phyloP scores from a whole-genome alignment of 2,888 invertebrate genomes.

The Stomorhina lunata region DNA sequence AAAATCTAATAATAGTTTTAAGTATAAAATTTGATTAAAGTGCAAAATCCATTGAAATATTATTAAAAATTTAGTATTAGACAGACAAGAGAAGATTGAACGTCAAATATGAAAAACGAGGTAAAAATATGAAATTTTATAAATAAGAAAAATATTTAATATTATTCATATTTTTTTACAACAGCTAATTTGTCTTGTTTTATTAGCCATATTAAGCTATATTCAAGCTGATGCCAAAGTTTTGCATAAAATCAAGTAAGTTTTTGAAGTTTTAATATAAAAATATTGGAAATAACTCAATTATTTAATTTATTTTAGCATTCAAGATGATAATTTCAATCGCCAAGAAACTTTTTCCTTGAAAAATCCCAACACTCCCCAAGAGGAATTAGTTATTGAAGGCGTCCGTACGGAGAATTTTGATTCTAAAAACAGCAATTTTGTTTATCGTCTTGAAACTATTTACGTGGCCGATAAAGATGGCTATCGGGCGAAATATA shows the following conservation, averaged over 20 bases:
- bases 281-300: not conserved
- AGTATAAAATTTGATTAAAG: not conserved
- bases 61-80: conserved; percentile 15
- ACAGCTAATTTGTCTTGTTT: not conserved
- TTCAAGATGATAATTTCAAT: not conserved
- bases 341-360: conserved; percentile 68
- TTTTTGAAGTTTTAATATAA: not conserved
- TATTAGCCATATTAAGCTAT: not conserved
- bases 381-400: conserved; percentile 68
- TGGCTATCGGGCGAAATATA: conserved; percentile 71
- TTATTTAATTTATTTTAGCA: conserved; percentile 9
- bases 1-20: not conserved
- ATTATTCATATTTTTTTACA: not conserved
- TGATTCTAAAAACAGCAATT: not conserved
- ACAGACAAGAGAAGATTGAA: not conserved
- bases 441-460: conserved; percentile 57
- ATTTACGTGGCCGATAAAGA: conserved; percentile 69
- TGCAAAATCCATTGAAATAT: not conserved
- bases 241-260: conserved; percentile 33
- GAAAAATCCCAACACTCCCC: conserved; percentile 22
- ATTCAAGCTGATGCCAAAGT: conserved; percentile 21
- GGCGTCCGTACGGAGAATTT: conserved; percentile 66
- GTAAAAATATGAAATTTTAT: not conserved
- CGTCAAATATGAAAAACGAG: conserved; percentile 29
- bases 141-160: not conserved